Percentiles rank a stretch among this genome's conserved stretches.
Evolutionary conservation across 37 sponge, comb jelly and placozoan species (phyloP).

Genomic region (Crambe crambe): DNA sequence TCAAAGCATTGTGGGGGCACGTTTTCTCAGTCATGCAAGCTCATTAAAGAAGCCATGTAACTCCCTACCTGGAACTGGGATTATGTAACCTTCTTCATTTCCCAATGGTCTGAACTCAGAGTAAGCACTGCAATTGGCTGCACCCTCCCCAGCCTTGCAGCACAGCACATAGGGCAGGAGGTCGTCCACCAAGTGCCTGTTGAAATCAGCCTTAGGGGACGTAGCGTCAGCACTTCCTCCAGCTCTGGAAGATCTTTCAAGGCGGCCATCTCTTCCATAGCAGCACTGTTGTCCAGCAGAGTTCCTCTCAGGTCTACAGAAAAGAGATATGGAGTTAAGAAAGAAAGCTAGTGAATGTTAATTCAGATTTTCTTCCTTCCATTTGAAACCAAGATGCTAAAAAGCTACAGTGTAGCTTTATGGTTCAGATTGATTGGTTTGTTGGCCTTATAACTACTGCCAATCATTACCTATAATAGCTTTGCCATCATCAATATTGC

Average conservation of each 20-base stretch:
- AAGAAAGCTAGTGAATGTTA: too few species aligned
- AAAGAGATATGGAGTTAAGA: too few species aligned
- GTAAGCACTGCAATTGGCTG: neutral
- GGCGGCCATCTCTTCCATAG: constrained; percentile 1
- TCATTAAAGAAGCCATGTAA: too few species aligned
- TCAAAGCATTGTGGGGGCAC: too few species aligned
- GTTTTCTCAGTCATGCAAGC: too few species aligned
- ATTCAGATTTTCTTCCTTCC: too few species aligned
- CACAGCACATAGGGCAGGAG: constrained; percentile 3
- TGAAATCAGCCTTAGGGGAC: neutral
- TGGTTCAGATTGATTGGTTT: too few species aligned
- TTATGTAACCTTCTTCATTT: neutral
- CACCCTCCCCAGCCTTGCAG: neutral
- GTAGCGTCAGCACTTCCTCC: constrained; percentile 6
- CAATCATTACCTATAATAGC: too few species aligned
- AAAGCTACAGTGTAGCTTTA: too few species aligned
- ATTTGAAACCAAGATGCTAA: too few species aligned
- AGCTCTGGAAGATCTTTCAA: neutral
- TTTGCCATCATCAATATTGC: too few species aligned
- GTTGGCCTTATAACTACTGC: too few species aligned
- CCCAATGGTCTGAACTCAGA: constrained; percentile 3
- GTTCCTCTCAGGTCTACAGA: neutral
- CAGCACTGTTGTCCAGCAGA: constrained; percentile 7
- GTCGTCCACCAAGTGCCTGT: neutral
- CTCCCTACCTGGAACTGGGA: constrained; percentile 5